These are phyloP conservation scores for Agrochola litura DNA, from an alignment of 2,888 invertebrate genomes.

Conservation along the genomic window DNA sequence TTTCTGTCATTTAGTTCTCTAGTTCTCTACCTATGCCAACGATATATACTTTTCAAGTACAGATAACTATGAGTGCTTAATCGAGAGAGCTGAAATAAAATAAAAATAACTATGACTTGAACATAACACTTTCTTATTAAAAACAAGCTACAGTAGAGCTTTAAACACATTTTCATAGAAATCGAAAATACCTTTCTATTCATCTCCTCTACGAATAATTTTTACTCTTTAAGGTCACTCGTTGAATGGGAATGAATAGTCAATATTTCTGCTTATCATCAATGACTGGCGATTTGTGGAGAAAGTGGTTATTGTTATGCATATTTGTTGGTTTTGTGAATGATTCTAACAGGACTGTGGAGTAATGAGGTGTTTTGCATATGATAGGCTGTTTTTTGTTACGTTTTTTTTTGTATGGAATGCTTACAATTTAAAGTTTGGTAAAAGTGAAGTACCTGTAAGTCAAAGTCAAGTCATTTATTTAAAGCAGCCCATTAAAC, in stretches of 20 bases:
- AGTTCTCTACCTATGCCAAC: too few species aligned
- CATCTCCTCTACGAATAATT: conserved; percentile 10
- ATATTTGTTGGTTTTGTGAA: conserved; percentile 48
- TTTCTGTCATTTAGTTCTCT: too few species aligned
- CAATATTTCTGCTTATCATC: conserved; percentile 46
- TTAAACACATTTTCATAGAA: conserved; percentile 40
- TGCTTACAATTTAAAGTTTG: neutral
- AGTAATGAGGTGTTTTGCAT: conserved; percentile 32
- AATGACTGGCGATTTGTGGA: conserved; percentile 51
- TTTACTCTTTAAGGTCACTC: conserved; percentile 53
- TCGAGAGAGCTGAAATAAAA: too few species aligned
- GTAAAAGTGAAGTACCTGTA: neutral
- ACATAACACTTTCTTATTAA: neutral
- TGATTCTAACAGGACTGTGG: conserved; percentile 12
- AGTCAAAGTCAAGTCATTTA: too few species aligned
- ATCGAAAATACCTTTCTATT: conserved; percentile 51
- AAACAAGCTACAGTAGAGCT: neutral
- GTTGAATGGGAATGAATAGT: conserved; percentile 62
- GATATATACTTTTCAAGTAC: too few species aligned
- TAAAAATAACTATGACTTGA: too few species aligned
- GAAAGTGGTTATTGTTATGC: conserved; percentile 62
- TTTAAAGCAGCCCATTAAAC: too few species aligned
- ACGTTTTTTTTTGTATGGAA: neutral
- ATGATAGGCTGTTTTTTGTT: conserved; percentile 15
- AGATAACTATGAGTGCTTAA: too few species aligned